Base-by-base conservation (phyloP, 2,888 invertebrate species). In the Perizoma flavofasciatum region DNA sequence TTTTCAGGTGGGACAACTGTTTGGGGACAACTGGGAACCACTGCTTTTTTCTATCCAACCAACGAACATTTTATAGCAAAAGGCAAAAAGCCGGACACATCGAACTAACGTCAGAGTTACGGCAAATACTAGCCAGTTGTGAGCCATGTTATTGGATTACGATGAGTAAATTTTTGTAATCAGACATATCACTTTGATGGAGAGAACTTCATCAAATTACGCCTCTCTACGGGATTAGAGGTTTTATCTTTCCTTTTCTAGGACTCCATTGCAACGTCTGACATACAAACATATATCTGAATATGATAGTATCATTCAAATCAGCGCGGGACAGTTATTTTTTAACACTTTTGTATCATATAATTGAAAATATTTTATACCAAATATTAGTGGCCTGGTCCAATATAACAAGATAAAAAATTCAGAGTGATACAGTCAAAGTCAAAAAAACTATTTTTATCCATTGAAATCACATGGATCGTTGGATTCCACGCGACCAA, bases 171-270 rank as follows among this genome's bases (percentile, higher is more conserved):
- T 59, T 62, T 55, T 55, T 55, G 45, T 62, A 49, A 62, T 62
- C 61, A 58, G 55, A 55, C 51, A 50, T 48, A 58, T 62, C 61
- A 55, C 55, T 61, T 54, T 58, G 57, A 50, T 32, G 45, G 7
- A 61, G 53, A 56, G 40, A 51, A 41, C 49, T 55, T 55, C 48
- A 62, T 62, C 52, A 35, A 55, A 55, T 62, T 55, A 55, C 32
- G 48, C 32, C 34, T 33, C 34, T 34, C 22, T 45, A 35, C 41
- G 7, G 22, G 45, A 51, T 55, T 41, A 37, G 44, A 51, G 7
- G 35, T 58, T 61, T 53, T 48, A 11, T 37, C 39, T 46, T 34
- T 45, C 45, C 32, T 43, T 49, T 56, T 34, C 40, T 59, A 10
- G 8, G 1, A 6, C 45, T 45, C 45, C 32, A 8, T 45, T 32